phyloP scores from a whole-genome alignment of 2,113 vertebrate genomes.

The Pseudorectes ferrugineus region DNA sequence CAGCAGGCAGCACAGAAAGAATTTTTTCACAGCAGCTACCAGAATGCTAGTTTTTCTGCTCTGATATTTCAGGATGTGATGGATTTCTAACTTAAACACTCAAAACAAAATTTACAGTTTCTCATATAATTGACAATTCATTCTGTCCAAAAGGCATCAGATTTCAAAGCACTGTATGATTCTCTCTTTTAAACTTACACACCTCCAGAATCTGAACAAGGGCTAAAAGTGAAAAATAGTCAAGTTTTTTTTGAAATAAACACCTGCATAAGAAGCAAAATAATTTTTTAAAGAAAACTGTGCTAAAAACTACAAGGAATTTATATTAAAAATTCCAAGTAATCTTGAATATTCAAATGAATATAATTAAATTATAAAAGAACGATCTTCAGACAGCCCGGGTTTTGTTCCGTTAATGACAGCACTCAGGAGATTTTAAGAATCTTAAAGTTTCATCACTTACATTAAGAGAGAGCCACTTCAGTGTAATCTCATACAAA shows the following conservation, averaged over 20 bases:
- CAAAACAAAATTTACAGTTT: not conserved
- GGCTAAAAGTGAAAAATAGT: not conserved
- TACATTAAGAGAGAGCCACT: not conserved
- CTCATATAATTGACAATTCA: not conserved
- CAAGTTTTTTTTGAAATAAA: not conserved
- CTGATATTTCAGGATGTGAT: not conserved
- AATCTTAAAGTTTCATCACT: conserved; percentile 21
- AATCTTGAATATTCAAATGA: not conserved
- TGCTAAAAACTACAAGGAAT: not conserved
- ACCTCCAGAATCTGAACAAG: not conserved
- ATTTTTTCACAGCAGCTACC: not conserved
- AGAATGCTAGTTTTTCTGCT: not conserved
- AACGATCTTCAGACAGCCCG: not conserved
- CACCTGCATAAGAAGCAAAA: not conserved
- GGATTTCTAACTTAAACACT: not conserved
- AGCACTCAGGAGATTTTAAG: not conserved
- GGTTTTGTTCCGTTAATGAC: not conserved
- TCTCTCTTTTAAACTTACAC: not conserved
- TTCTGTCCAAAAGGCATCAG: not conserved
- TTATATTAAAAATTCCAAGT: not conserved
- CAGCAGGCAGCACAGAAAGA: not conserved
- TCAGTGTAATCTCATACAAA: conserved; percentile 49
- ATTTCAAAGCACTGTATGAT: not conserved
- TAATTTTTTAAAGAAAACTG: not conserved
- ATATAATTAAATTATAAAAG: not conserved